Base-by-base conservation (phyloP, 1,140 invertebrate species). In the Heliconius hermathena region DNA sequence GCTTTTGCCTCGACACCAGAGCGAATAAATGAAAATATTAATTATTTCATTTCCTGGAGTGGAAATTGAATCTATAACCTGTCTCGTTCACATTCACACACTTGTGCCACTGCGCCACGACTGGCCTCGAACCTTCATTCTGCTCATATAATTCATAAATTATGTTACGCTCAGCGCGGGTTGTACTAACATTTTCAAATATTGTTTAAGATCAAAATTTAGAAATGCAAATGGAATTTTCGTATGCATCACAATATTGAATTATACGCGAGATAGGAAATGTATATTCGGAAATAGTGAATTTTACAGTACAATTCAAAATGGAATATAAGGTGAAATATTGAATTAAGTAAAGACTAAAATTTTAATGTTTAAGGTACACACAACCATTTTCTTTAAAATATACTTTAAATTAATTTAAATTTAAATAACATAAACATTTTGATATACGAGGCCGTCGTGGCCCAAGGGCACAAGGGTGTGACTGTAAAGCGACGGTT, bases 141-240 rank as follows among this genome's bases (percentile, higher is more conserved):
- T 41, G 57, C 46, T 79, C 71, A 75, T 49, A n/a, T 60, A 38
- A 79, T 79, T 79, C 52, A 79, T 75, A 79, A 79, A 79, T 79
- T 49, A 79, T 74, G 33, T 70, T 54, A 41, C 41, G 73, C 4
- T 29, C 22, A 66, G 3, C 22, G 22, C 60, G 22, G 41, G 66
- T 71, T 49, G 41, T 71, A 49, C 26, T 26, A 76, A 57, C 74
- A 76, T 13, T 66, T 76, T 76, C 22, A 66, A 66, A 66, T 11
- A 57, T 66, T 66, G 60, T 66, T 66, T 66, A 26, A 66, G 60
- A 66, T 66, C 22, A 66, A 66, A 13, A 66, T n/a, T 66, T 26
- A 26, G 60, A 26, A 66, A 66, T 66, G 22, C 60, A 66, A 66
- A 66, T 26, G 8, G 22, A 66, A 29, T 66, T 66, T 66, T 26